Evolutionary conservation across 2,113 vertebrate genomes (phyloP), one percentile per base, ranked within the genome.

Genomic region (Malurus melanocephalus): DNA sequence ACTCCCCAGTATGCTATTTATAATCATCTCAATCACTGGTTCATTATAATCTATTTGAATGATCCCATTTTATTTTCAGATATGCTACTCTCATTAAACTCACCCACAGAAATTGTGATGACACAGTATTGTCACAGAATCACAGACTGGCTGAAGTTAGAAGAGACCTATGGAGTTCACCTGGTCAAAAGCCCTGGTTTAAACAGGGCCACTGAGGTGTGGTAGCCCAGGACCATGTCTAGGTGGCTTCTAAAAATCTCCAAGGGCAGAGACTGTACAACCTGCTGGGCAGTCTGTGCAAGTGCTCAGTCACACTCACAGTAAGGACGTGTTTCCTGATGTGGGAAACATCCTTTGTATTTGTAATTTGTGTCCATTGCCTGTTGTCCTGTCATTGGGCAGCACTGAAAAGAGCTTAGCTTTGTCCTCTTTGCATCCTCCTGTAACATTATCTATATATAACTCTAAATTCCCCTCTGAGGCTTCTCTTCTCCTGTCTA

Each of bases 41-140:
- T 89, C 55, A 77, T 87, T 90, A 62, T 24, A 67, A 71, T 51
- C 21, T 84, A 11, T 67, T 64, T 88, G 53, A 87, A 81, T 62
- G 3, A 72, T 79, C 27, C 17, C 7, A 65, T 60, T 88, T 84
- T 78, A 60, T 84, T 67, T 81, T 22, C 35, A 75, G 16, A 10
- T 75, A 24, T 30, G 56, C 10, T 71, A 77, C 4, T 67, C 12
- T 49, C 45, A 46, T 69, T 49, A 62, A 82, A 62, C 11, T 49
- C 23, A 62, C 16, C 19, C 20, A 33, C 24, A 80, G 28, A 66
- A 77, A 68, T 26, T 33, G 17, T 38, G 28, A 69, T 77, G 68
- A 38, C 14, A 45, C 4, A 18, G 3, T 55, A 30, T 38, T 49
- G 32, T 64, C 74, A 68, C 26, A 71, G 30, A 74, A 61, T 33